Conservation (phyloP, 1,140 invertebrate species). For the Archivesica marissinica region DNA sequence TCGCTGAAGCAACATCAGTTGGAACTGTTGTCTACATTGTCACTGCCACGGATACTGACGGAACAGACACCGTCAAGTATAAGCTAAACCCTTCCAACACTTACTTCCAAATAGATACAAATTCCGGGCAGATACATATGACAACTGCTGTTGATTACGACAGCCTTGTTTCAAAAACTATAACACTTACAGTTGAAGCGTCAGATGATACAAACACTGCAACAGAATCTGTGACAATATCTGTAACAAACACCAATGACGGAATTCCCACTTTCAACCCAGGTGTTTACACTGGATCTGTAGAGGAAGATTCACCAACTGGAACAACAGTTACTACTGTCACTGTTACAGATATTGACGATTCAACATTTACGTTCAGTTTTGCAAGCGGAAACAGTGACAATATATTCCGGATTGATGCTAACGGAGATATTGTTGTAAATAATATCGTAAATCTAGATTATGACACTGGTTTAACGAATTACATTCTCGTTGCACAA, state of each 20-base stretch:
- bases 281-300: slow-evolving; percentile 25
- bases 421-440: slow-evolving; percentile 48
- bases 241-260: slow-evolving; percentile 72
- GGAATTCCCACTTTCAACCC: slow-evolving; percentile 69
- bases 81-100: slow-evolving; percentile 36
- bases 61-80: slow-evolving; percentile 44
- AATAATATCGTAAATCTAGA: slow-evolving; percentile 89
- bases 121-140: slow-evolving; percentile 51
- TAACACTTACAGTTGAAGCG: slow-evolving; percentile 64
- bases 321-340: slow-evolving; percentile 30
- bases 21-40: slow-evolving; percentile 59
- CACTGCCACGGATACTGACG: slow-evolving; percentile 62
- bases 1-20: slow-evolving; percentile 59
- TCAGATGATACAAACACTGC: slow-evolving; percentile 57
- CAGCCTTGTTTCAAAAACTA: slow-evolving; percentile 38
- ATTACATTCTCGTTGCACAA: slow-evolving; percentile 63
- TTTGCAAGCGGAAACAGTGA: slow-evolving; percentile 24
- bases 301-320: slow-evolving; percentile 45
- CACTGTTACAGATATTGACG: slow-evolving; percentile 22
- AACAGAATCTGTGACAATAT: slow-evolving; percentile 66
- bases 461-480: slow-evolving; percentile 86
- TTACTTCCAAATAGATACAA: slow-evolving; percentile 53
- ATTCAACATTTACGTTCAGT: slow-evolving; percentile 2
- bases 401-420: slow-evolving; percentile 53
- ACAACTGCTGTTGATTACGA: slow-evolving; percentile 63